Evolutionary conservation across 2,797 vertebrate species (phyloP).

Genomic region (Numenius phaeopus): DNA sequence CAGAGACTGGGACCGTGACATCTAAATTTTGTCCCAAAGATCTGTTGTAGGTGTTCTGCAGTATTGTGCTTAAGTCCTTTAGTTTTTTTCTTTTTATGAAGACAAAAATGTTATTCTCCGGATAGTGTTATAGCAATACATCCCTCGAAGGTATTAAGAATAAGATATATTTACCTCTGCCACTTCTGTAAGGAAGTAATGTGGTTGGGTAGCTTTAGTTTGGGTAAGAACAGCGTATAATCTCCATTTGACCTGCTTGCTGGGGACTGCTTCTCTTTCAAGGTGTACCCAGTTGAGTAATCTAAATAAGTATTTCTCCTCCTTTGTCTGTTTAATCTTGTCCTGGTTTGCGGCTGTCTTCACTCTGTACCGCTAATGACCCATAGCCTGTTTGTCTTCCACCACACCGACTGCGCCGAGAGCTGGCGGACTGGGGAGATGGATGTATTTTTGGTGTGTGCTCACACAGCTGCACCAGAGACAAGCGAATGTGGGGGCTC

Average conservation of each 20-base stretch:
- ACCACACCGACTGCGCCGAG: rapidly evolving
- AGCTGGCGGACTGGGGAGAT: not conserved
- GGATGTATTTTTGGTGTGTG: not conserved
- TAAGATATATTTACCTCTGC: not conserved
- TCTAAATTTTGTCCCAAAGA: not conserved
- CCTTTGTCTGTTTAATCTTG: not conserved
- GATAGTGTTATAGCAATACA: not conserved
- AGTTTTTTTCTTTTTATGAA: not conserved
- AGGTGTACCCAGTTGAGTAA: not conserved
- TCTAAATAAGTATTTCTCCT: not conserved
- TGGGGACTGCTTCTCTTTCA: not conserved
- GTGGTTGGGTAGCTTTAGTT: not conserved
- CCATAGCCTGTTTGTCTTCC: not conserved
- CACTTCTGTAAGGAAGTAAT: rapidly evolving
- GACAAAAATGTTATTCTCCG: not conserved
- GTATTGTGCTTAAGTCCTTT: not conserved
- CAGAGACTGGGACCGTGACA: not conserved
- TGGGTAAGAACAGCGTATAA: not conserved
- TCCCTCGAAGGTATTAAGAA: not conserved
- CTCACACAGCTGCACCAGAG: conserved; percentile 61
- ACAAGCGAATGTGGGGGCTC: conserved; percentile 9
- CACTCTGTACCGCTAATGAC: not conserved
- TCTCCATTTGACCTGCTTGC: not conserved
- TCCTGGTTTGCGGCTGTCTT: not conserved
- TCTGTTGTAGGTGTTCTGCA: not conserved